Conservation (phyloP, 2,888 invertebrate genomes). For the Orchesellides sinensis region DNA sequence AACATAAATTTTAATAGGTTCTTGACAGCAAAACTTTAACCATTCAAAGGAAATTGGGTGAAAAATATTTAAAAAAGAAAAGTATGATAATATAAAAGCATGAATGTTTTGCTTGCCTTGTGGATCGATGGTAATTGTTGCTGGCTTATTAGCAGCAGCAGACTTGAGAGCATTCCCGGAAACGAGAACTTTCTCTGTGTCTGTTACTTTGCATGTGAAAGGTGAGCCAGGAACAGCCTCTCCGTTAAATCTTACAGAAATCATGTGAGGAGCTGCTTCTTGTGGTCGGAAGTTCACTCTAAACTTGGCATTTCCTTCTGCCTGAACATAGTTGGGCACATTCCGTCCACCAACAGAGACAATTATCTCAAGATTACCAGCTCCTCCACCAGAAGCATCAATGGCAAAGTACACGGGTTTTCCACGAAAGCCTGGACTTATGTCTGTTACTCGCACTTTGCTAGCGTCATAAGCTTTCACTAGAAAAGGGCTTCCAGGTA, state of each 20-base stretch:
- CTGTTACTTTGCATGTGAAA: constrained; percentile 92
- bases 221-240: constrained; percentile 89
- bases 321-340: constrained; percentile 98
- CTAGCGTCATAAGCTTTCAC: constrained; percentile 97
- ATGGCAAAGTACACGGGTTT: constrained; percentile 97
- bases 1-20: too few species aligned
- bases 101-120: constrained; percentile 75
- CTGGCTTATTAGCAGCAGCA: constrained; percentile 83
- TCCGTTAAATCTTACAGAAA: constrained; percentile 86
- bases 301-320: constrained; percentile 97
- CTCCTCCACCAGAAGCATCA: constrained; percentile 85
- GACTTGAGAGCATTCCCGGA: constrained; percentile 84
- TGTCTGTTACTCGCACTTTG: constrained; percentile 96
- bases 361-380: constrained; percentile 98
- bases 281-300: constrained; percentile 96
- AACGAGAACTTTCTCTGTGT: constrained; percentile 82
- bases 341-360: constrained; percentile 97
- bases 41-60: not conserved
- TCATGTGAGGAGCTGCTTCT: constrained; percentile 92
- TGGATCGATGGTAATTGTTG: constrained; percentile 81
- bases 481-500: constrained; percentile 95
- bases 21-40: too few species aligned
- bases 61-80: too few species aligned
- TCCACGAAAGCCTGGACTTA: constrained; percentile 92
- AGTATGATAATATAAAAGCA: not conserved